These are phyloP conservation scores for Mohoua ochrocephala DNA, from an alignment of 2,113 vertebrate genomes.

Conservation along the genomic window DNA sequence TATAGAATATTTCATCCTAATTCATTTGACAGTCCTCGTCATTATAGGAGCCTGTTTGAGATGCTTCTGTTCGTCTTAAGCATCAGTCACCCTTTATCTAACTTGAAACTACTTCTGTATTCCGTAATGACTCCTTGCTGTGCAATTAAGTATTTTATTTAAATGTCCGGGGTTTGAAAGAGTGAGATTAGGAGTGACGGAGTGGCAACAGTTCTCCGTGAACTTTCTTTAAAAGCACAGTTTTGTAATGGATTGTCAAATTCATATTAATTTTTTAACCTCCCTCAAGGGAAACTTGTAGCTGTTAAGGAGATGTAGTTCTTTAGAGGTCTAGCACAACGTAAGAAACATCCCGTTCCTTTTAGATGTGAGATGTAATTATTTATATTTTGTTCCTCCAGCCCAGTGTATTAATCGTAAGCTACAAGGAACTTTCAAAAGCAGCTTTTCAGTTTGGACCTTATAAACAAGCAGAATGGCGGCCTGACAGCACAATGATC, in stretches of 20 bases:
- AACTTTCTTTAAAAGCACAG: not conserved
- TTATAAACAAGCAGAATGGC: conserved; percentile 92
- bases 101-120: not conserved
- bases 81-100: not conserved
- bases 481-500: conserved; percentile 91
- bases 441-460: conserved; percentile 88
- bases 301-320: not conserved
- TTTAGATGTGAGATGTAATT: not conserved
- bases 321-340: not conserved
- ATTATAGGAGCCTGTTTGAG: not conserved
- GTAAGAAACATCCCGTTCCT: not conserved
- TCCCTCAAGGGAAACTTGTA: not conserved
- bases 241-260: not conserved
- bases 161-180: not conserved
- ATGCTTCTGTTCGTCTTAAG: not conserved
- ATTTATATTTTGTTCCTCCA: conserved; percentile 51
- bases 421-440: conserved; percentile 90
- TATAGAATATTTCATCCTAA: not conserved
- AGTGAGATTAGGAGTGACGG: not conserved
- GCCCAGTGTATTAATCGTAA: conserved; percentile 95
- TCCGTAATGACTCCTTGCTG: not conserved
- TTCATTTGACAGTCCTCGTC: not conserved
- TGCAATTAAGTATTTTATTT: not conserved
- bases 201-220: not conserved
- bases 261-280: not conserved